phyloP scores from a whole-genome alignment of 2,797 vertebrate species.

The Chrysolophus pictus region DNA sequence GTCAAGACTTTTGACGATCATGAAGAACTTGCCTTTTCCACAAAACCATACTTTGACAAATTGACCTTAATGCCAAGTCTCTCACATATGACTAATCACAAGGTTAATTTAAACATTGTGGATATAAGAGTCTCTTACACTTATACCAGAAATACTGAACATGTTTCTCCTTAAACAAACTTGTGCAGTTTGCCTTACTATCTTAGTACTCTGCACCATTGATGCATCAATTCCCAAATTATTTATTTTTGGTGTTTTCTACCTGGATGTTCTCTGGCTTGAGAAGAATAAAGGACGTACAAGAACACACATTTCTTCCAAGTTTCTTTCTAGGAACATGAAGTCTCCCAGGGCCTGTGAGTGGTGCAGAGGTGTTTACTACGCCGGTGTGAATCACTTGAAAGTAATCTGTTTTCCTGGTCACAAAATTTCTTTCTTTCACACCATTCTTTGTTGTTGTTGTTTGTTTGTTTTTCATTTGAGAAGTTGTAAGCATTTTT shows the following conservation, averaged over 20 bases:
- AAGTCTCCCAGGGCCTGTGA: not conserved
- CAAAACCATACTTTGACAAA: fast-evolving
- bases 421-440: not conserved
- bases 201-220: not conserved
- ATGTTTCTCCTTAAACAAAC: not conserved
- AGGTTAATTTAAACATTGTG: not conserved
- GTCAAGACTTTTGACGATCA: not conserved
- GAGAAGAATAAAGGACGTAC: not conserved
- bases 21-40: not conserved
- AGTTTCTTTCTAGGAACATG: not conserved
- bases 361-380: not conserved
- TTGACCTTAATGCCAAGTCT: not conserved
- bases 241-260: not conserved
- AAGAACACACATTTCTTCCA: not conserved
- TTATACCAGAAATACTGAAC: not conserved
- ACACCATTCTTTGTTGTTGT: not conserved
- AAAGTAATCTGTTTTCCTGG: not conserved
- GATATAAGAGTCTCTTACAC: not conserved
- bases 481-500: no score
- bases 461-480: not conserved
- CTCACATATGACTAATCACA: not conserved
- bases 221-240: not conserved
- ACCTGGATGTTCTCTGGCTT: not conserved
- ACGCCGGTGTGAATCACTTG: not conserved
- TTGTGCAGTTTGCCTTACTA: not conserved